Conservation (phyloP, 1,140 invertebrate genomes). For the Drosophila arizonae region DNA sequence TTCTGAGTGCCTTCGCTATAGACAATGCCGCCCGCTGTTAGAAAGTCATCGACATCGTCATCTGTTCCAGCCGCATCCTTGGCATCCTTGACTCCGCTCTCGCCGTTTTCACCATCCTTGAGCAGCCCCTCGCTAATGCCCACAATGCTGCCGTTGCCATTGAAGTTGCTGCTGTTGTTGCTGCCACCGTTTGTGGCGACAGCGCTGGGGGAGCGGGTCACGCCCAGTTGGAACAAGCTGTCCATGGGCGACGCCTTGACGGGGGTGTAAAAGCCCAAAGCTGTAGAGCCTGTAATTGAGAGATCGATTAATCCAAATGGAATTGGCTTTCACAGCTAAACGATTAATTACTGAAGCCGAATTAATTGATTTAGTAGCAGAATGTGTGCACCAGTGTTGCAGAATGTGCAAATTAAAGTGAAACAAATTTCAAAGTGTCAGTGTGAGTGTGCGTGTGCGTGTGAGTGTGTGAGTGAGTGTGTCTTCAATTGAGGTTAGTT, state of each 20-base stretch:
- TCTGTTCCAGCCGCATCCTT: constrained; percentile 23
- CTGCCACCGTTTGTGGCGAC: constrained; percentile 49
- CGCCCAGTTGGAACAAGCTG: constrained; percentile 86
- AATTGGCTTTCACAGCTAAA: no score
- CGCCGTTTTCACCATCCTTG: constrained; percentile 31
- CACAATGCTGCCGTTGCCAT: constrained; percentile 51
- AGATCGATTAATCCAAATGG: constrained; percentile 5
- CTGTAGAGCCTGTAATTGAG: constrained; percentile 73
- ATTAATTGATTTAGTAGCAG: constrained; percentile 25
- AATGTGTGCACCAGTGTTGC: constrained; percentile 24
- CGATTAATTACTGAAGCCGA: neutral
- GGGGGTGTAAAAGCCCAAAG: constrained; percentile 86
- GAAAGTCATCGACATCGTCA: constrained; percentile 72
- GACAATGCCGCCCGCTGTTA: constrained; percentile 85
- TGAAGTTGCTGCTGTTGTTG: constrained; percentile 47
- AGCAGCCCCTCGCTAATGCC: constrained; percentile 61
- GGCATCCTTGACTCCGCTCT: neutral
- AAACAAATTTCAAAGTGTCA: constrained; percentile 18
- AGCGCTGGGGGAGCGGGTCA: constrained; percentile 83
- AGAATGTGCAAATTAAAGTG: constrained; percentile 21
- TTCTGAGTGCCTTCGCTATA: constrained; percentile 86
- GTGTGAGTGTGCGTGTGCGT: constrained; percentile 21
- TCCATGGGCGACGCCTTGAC: constrained; percentile 84
- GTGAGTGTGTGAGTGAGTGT: constrained; percentile 9
- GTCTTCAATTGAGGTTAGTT: constrained; percentile 60